Conservation (phyloP, 23 tunicate genomes). For the Ciona savignyi region DNA sequence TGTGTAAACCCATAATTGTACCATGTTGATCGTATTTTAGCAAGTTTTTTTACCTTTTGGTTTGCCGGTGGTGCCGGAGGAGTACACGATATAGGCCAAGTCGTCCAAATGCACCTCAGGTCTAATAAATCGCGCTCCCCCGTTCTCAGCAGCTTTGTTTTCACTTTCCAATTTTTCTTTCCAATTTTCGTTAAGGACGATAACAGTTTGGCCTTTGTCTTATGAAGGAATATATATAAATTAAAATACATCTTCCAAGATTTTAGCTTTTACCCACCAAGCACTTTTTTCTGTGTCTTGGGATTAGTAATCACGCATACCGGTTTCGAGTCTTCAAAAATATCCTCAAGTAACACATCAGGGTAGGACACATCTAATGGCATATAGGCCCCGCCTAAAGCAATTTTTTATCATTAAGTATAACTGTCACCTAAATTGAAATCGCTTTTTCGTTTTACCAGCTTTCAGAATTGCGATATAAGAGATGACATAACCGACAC, state of each 20-base stretch:
- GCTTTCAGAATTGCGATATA: conserved; percentile 89
- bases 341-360: conserved; percentile 37
- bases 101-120: conserved; percentile 39
- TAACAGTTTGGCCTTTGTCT: conserved; percentile 22
- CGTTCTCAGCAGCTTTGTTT: conserved; percentile 2
- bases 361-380: conserved; percentile 89
- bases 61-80: conserved; percentile 95
- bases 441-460: no score
- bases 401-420: background rate
- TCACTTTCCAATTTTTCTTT: conserved; percentile 13
- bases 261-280: conserved; percentile 4
- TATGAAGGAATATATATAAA: background rate
- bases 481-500: conserved; percentile 75
- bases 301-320: conserved; percentile 55
- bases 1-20: conserved; percentile 4
- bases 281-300: conserved; percentile 5
- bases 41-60: conserved; percentile 69
- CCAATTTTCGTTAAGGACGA: conserved; percentile 40
- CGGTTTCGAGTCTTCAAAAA: conserved; percentile 68
- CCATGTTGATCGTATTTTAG: no score
- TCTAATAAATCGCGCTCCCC: conserved; percentile 4
- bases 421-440: no score
- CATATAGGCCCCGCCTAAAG: conserved; percentile 75
- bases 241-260: background rate
- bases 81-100: conserved; percentile 70